Evolutionary conservation across 2,797 vertebrate genomes (phyloP).

Genomic region (Dendrocincla tyrannina): DNA sequence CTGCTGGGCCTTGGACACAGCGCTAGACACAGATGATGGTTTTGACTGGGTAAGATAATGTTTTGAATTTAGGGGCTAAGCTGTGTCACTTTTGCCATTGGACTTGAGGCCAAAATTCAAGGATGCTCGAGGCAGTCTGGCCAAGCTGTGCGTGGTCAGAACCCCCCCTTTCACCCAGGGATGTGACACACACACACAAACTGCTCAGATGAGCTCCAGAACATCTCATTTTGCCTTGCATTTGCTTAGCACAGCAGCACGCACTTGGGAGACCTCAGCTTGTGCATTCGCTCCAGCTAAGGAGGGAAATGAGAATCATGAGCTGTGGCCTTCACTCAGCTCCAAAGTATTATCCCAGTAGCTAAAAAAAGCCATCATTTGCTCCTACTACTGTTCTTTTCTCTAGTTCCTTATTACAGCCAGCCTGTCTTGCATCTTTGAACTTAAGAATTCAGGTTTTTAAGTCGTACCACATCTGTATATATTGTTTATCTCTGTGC

Average conservation of each 20-base stretch:
- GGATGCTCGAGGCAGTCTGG: not conserved
- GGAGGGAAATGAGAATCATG: constrained; percentile 5
- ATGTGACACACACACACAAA: not conserved
- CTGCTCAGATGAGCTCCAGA: not conserved
- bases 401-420: not conserved
- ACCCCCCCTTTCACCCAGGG: not conserved
- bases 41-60: not conserved
- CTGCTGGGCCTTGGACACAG: constrained; percentile 13
- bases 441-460: not conserved
- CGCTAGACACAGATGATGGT: not conserved
- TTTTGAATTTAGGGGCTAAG: not conserved
- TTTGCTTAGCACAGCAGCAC: not conserved
- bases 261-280: not conserved
- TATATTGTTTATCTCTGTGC: not conserved
- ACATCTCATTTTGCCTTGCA: rapidly evolving
- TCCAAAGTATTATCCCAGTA: not conserved
- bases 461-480: not conserved
- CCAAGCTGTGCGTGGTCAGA: not conserved
- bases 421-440: not conserved
- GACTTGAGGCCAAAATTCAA: not conserved
- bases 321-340: not conserved
- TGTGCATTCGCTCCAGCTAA: not conserved
- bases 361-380: not conserved
- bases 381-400: not conserved
- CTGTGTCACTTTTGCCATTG: not conserved